phyloP scores from a whole-genome alignment of 2,797 vertebrate species.

The Champsocephalus gunnari region DNA sequence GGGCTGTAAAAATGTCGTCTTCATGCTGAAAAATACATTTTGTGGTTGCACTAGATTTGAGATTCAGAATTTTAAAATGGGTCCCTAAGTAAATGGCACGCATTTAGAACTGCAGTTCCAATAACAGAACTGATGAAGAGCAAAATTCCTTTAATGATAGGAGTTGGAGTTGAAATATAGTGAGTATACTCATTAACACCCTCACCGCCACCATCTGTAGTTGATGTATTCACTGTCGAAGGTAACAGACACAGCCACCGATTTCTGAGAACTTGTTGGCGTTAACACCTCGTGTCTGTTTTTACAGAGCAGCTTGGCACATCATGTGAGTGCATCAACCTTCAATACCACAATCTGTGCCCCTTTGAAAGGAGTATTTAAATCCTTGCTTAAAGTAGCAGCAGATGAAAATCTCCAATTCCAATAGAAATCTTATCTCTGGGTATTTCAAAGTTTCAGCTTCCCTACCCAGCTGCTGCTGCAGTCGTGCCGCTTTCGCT shows the following conservation, averaged over 20 bases:
- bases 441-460: too few species aligned
- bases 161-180: conserved; percentile 43
- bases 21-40: conserved; percentile 16
- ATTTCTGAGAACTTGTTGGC: conserved; percentile 35
- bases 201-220: conserved; percentile 40
- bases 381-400: not conserved
- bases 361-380: not conserved
- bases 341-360: conserved; percentile 9
- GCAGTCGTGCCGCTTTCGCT: not conserved
- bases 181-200: conserved; percentile 68
- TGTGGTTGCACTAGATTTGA: conserved; percentile 17
- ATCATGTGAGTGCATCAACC: conserved; percentile 11
- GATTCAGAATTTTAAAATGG: conserved; percentile 55
- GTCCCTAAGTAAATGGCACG: conserved; percentile 47
- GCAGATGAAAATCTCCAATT: not conserved
- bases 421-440: not conserved
- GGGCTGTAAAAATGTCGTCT: conserved; percentile 7
- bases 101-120: conserved; percentile 55
- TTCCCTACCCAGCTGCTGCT: not conserved
- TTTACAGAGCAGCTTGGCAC: conserved; percentile 28
- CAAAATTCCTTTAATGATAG: conserved; percentile 47
- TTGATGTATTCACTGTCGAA: conserved; percentile 71
- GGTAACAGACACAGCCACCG: conserved; percentile 40
- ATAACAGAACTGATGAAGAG: conserved; percentile 34
- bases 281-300: conserved; percentile 43